Base-by-base conservation (phyloP, 2,797 vertebrate species). In the Pangasius krempfi region DNA sequence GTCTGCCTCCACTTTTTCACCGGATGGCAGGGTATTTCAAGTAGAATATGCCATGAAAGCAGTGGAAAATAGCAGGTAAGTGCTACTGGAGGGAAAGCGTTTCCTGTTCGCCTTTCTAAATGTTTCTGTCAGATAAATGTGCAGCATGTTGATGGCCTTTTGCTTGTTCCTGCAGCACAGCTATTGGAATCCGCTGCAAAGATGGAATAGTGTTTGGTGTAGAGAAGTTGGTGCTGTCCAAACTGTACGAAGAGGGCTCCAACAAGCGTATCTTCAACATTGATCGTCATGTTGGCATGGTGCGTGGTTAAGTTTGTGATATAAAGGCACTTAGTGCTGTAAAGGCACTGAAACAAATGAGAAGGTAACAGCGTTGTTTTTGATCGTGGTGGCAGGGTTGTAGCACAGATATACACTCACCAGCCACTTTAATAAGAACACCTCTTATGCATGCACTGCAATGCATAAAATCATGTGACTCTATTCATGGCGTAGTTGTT, bases 241-340 rank as follows among this genome's bases (percentile, higher is more conserved):
- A 99, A 95, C 96, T 99, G n/a, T 99, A 99, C 0, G 98, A 99
- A 92, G 94, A 99, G 88, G 98, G 98, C 1, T 98, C 98, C 90
- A 99, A 99, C 92, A 99, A 99, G 94, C 97, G 98, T 47, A 98
- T 99, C 94, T 99, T 99, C 93, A 99, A 99, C 92, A 97, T 99
- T 0, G 98, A 99, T 94, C 96, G 97, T 72, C 98, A 99, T 1
- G 98, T 99, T 4, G 98, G 98, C 93, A 99, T 99, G 98, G 98
- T 99, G 95, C 96, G 95, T 81, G 27, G 27, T 7, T 78, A n/a
- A 40, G 10, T 60, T 25, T 4, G 13, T 58, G 30, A 22, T 58
- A 13, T 56, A 33, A 56, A 79, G 25, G 10, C 40, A 25, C 66
- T 64, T 64, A 27, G 66, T 40, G 72, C 22, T 76, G 73, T 76